A percentile compares a stretch with the other conserved stretches of the same genome.
phyloP scores from a whole-genome alignment of 2,797 vertebrate species.

The Hozukius guyotensis region DNA sequence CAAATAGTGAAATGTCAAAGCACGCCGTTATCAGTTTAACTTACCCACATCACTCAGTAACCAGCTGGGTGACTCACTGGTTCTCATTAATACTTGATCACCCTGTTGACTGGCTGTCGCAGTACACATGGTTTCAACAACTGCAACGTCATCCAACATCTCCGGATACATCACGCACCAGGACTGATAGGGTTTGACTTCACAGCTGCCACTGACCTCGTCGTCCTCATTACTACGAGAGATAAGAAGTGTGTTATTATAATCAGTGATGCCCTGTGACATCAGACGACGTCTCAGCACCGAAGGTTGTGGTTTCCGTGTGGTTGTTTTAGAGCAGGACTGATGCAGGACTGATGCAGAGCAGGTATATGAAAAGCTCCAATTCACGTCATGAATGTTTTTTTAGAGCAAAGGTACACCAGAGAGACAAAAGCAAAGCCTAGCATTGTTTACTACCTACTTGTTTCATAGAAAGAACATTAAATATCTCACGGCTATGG shows the following conservation, averaged over 20 bases:
- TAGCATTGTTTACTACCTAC: not conserved
- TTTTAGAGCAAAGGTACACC: not conserved
- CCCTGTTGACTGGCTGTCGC: not conserved
- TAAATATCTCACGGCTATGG: not conserved
- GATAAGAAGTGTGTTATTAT: not conserved
- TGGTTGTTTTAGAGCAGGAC: not conserved
- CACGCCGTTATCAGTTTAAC: not conserved
- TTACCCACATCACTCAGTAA: constrained; percentile 50
- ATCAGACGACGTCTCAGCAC: not conserved
- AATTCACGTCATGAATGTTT: not conserved
- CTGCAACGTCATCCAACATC: accelerated
- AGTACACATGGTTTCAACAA: constrained; percentile 44
- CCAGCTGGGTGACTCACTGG: constrained; percentile 30
- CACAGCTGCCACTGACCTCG: constrained; percentile 29
- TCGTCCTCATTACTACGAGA: not conserved
- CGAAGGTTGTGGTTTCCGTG: not conserved
- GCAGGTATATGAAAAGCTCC: not conserved
- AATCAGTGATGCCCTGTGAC: not conserved
- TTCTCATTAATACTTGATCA: not conserved
- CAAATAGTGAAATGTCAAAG: not conserved
- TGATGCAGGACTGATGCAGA: not conserved
- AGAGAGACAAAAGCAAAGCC: not conserved
- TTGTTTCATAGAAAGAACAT: not conserved
- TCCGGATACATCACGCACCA: constrained; percentile 70
- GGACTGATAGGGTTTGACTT: constrained; percentile 42